phyloP scores from a whole-genome alignment of 2,797 vertebrate species.

The Paguma larvata region DNA sequence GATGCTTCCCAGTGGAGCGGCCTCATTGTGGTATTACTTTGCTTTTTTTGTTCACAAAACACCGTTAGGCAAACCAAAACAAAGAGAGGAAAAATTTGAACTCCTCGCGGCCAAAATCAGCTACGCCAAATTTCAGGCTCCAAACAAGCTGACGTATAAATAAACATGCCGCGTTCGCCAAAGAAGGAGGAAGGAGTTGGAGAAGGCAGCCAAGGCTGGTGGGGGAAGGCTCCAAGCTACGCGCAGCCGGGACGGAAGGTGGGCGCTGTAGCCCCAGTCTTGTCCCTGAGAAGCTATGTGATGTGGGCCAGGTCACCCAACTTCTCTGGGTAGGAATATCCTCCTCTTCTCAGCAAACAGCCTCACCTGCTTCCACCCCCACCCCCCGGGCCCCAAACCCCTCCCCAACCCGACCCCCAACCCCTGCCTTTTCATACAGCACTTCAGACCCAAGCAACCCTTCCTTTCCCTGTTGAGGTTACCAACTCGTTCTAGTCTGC shows the following conservation, averaged over 20 bases:
- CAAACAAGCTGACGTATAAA: constrained; percentile 71
- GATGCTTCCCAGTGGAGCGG: neutral
- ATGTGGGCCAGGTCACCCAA: neutral
- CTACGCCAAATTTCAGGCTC: constrained; percentile 69
- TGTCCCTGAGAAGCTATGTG: neutral
- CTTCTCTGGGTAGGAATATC: neutral
- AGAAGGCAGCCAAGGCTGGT: neutral
- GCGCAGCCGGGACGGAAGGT: neutral
- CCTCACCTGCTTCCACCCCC: neutral
- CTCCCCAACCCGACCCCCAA: neutral
- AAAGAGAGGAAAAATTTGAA: constrained; percentile 64
- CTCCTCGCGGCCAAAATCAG: constrained; percentile 63
- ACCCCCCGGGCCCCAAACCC: no score
- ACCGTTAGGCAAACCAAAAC: constrained; percentile 66
- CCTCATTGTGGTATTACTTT: constrained; percentile 3
- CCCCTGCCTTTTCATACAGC: neutral
- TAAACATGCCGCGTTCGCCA: neutral
- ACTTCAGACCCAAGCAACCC: neutral
- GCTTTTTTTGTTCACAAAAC: constrained; percentile 28
- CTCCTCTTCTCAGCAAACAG: neutral
- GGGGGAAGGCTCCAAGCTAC: neutral
- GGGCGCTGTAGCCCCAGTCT: neutral
- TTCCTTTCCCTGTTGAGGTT: neutral
- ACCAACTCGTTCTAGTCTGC: neutral
- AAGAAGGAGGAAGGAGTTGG: neutral